Evolutionary conservation across 2,113 vertebrate genomes (phyloP).

Genomic region (Nothocercus julius): DNA sequence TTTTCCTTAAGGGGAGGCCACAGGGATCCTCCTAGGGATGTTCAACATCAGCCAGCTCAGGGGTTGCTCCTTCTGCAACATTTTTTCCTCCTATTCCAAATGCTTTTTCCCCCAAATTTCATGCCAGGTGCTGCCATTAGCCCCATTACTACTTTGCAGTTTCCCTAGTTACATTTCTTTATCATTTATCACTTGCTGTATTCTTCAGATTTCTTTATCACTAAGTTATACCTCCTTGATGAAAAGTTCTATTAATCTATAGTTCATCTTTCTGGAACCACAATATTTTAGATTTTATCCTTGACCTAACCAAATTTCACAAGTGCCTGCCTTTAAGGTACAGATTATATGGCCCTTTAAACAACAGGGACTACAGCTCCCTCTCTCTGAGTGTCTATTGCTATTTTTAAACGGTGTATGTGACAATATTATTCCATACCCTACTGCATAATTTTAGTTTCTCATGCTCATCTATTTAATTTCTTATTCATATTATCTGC

Average conservation of each 20-base stretch:
- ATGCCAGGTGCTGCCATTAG: background rate
- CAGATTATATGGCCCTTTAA: background rate
- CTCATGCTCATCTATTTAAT: background rate
- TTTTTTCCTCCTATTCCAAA: background rate
- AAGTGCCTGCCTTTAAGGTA: background rate
- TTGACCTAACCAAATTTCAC: background rate
- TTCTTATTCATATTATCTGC: background rate
- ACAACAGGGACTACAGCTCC: background rate
- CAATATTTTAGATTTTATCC: background rate
- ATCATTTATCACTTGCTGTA: background rate
- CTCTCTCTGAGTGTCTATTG: background rate
- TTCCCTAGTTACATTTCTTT: background rate
- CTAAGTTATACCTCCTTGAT: background rate
- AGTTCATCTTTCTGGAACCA: background rate
- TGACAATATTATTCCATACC: background rate
- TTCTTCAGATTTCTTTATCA: background rate
- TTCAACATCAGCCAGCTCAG: background rate
- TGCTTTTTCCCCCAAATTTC: background rate
- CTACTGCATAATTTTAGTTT: background rate
- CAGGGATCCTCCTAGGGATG: background rate
- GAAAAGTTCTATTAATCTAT: background rate
- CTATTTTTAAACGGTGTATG: background rate
- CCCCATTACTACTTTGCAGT: background rate
- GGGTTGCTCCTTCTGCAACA: background rate
- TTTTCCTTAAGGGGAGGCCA: background rate